A percentile compares a stretch with the other conserved stretches of the same genome.
Conservation (phyloP, 2,797 vertebrate genomes). For the Rhinogobio ventralis region DNA sequence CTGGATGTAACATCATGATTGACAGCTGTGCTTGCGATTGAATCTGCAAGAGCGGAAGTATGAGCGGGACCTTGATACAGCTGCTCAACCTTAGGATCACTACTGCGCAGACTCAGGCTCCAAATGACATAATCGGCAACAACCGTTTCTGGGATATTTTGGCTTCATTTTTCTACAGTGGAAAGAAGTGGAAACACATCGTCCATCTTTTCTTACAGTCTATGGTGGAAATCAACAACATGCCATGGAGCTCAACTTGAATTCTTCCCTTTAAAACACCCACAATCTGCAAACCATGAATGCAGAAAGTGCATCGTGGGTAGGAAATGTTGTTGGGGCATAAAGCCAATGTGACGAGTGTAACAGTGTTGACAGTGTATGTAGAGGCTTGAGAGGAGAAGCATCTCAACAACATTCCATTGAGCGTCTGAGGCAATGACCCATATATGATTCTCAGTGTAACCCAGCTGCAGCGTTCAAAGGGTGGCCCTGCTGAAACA, state of each 20-base stretch:
- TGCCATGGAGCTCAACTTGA: neutral
- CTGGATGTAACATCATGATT: too few species aligned
- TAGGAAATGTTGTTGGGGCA: neutral
- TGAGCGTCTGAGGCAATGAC: constrained; percentile 69
- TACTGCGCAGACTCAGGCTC: neutral
- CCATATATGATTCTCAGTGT: constrained; percentile 79
- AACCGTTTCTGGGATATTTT: neutral
- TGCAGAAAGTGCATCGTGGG: neutral
- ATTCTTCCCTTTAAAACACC: neutral
- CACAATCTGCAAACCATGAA: neutral
- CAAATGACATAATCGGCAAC: neutral
- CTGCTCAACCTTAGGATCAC: neutral
- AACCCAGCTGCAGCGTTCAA: constrained; percentile 66
- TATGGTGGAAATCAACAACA: neutral
- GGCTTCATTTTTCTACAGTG: neutral
- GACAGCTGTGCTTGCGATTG: too few species aligned
- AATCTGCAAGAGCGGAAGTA: too few species aligned
- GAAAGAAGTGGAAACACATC: neutral
- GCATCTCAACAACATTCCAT: constrained; percentile 65
- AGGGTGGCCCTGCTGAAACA: constrained; percentile 69
- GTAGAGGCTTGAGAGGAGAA: constrained; percentile 43
- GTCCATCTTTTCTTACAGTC: neutral
- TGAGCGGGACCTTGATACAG: too few species aligned
- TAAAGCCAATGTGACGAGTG: neutral
- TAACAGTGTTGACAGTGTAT: neutral